Conservation (phyloP, 2,888 invertebrate genomes). For the Sericinus montela region DNA sequence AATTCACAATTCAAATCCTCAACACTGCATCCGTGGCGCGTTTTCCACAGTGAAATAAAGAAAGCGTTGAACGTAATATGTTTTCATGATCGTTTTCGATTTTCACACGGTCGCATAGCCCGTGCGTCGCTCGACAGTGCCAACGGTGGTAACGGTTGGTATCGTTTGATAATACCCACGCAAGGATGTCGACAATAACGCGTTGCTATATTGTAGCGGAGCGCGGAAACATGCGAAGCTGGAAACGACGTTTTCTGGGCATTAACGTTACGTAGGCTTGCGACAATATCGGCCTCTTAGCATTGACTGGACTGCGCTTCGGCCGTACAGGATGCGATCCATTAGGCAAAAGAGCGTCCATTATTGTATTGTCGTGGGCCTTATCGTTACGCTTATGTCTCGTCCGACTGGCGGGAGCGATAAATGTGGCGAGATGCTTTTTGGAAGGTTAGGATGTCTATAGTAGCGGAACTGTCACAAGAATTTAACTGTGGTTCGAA, state of each 20-base stretch:
- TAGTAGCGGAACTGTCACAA: constrained; percentile 19
- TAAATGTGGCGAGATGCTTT: constrained; percentile 41
- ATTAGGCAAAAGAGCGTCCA: constrained; percentile 72
- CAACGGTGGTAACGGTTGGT: constrained; percentile 31
- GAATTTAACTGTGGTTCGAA: background rate
- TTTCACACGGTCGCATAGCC: constrained; percentile 46
- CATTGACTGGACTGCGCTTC: constrained; percentile 71
- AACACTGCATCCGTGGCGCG: constrained; percentile 59
- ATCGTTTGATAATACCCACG: constrained; percentile 44
- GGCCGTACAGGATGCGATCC: constrained; percentile 65
- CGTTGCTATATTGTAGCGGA: constrained; percentile 29
- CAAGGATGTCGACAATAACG: constrained; percentile 46
- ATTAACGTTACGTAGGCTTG: constrained; percentile 30
- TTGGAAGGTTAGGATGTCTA: constrained; percentile 28
- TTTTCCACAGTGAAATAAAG: constrained; percentile 19
- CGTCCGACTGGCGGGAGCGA: constrained; percentile 53
- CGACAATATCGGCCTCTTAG: constrained; percentile 57
- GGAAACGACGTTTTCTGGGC: constrained; percentile 29
- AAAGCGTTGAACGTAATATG: constrained; percentile 9
- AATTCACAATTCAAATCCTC: constrained; percentile 54
- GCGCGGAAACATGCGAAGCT: constrained; percentile 28
- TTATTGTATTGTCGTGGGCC: constrained; percentile 77
- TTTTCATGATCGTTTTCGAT: constrained; percentile 38
- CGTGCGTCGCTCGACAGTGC: constrained; percentile 30
- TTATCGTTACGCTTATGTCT: constrained; percentile 67